Percentiles rank a stretch among this genome's conserved stretches.
These are phyloP conservation scores for Ursus arctos DNA, from an alignment of 2,113 vertebrate genomes.

Conservation along the genomic window DNA sequence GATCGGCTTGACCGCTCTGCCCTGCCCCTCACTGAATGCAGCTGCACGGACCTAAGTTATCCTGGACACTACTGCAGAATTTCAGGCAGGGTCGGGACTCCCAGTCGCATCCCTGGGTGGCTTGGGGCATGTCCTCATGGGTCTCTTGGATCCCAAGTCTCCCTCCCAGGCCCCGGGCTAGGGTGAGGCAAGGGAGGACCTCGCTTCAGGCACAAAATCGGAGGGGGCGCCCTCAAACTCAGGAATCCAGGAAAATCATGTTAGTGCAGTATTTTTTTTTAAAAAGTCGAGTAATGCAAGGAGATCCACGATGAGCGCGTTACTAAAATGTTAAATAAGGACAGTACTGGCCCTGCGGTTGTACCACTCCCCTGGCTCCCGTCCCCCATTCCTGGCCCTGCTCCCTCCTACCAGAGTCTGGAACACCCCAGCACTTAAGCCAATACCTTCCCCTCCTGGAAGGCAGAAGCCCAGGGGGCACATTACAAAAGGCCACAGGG, in stretches of 20 bases:
- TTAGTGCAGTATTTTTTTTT: neutral
- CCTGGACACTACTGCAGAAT: neutral
- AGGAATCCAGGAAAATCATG: neutral
- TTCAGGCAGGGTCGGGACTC: neutral
- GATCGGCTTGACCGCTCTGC: neutral
- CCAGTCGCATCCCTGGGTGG: neutral
- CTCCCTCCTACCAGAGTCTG: too few relatives aligned
- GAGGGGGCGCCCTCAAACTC: neutral
- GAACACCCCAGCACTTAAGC: neutral
- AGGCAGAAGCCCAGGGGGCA: neutral
- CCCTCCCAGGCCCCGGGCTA: neutral
- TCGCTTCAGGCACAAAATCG: neutral
- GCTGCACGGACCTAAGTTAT: accelerated
- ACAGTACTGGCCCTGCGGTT: accelerated
- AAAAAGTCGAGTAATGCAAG: neutral
- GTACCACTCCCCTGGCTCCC: accelerated
- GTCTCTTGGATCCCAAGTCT: neutral
- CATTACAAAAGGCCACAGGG: neutral
- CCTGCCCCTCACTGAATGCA: neutral
- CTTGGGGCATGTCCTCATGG: accelerated
- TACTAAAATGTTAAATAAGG: neutral
- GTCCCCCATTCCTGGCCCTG: neutral
- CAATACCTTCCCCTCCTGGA: neutral
- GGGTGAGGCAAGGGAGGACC: neutral
- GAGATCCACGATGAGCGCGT: neutral